phyloP scores from a whole-genome alignment of 2,888 invertebrate species.

The Cryptus armator region DNA sequence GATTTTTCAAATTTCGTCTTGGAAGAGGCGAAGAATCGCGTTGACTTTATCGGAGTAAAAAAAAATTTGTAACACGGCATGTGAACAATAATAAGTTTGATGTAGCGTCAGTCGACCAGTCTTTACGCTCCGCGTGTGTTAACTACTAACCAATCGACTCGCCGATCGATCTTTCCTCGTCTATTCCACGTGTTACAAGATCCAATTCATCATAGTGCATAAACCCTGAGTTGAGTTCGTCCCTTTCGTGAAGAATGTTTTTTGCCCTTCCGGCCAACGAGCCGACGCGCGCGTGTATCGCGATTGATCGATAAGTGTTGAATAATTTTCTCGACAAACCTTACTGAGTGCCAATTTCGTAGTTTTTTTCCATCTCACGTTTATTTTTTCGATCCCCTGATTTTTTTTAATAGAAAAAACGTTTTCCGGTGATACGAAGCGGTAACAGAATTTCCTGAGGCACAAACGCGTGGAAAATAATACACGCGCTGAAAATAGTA shows the following conservation, averaged over 20 bases:
- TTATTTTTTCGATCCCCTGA: not conserved
- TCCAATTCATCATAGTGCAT: constrained; percentile 20
- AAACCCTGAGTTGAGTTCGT: not conserved
- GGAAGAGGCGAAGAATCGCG: not conserved
- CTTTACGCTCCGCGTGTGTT: not conserved
- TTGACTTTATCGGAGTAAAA: not conserved
- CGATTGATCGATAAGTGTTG: constrained; percentile 17
- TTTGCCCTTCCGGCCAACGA: not conserved
- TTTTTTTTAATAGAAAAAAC: not conserved
- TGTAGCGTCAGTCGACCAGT: not conserved
- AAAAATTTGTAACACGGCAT: not conserved
- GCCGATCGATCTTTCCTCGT: not conserved
- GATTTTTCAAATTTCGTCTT: not conserved
- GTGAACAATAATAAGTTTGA: not conserved
- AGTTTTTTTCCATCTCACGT: not conserved
- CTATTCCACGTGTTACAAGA: not conserved
- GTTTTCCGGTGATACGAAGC: too few species aligned
- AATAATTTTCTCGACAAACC: constrained; percentile 1
- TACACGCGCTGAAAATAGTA: too few species aligned
- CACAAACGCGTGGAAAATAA: too few species aligned
- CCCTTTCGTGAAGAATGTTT: constrained; percentile 3
- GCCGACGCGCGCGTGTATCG: not conserved
- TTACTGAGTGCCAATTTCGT: too few species aligned
- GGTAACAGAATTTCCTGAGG: too few species aligned
- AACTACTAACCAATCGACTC: not conserved